Percentiles rank a stretch among this genome's conserved stretches.
These are phyloP conservation scores for Lepidotrigona ventralis DNA, from an alignment of 1,140 invertebrate genomes.

Conservation along the genomic window DNA sequence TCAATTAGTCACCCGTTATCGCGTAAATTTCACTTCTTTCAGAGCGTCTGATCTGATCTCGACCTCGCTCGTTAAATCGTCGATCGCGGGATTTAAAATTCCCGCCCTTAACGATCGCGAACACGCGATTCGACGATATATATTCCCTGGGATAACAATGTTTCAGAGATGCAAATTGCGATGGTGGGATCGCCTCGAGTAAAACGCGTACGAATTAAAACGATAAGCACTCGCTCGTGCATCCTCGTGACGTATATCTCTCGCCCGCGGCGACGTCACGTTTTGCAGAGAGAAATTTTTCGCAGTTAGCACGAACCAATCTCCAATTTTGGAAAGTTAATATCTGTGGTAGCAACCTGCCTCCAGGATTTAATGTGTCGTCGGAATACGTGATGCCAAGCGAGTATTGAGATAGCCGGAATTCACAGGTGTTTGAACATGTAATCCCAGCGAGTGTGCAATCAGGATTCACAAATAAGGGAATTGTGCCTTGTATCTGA, in stretches of 20 bases:
- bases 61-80: neutral
- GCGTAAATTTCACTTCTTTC: neutral
- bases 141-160: neutral
- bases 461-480: too few relatives aligned
- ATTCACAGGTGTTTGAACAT: too few relatives aligned
- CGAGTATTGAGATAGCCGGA: too few relatives aligned
- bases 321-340: neutral
- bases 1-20: neutral
- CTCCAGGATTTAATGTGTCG: too few relatives aligned
- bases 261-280: neutral
- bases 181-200: slow-evolving; percentile 23
- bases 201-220: slow-evolving; percentile 21
- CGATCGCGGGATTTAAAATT: neutral
- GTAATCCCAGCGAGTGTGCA: too few relatives aligned
- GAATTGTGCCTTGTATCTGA: too few relatives aligned
- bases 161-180: slow-evolving; percentile 18
- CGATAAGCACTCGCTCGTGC: slow-evolving; percentile 7
- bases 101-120: neutral
- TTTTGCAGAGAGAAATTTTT: neutral
- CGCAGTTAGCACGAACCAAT: neutral
- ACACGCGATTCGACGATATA: neutral
- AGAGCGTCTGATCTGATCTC: neutral
- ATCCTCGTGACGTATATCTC: neutral
- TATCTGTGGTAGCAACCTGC: too few relatives aligned
- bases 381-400: too few relatives aligned